Evolutionary conservation across 2,113 vertebrate genomes (phyloP), one percentile per base, ranked within the genome.

Genomic region (Potamarius usumacintae): DNA sequence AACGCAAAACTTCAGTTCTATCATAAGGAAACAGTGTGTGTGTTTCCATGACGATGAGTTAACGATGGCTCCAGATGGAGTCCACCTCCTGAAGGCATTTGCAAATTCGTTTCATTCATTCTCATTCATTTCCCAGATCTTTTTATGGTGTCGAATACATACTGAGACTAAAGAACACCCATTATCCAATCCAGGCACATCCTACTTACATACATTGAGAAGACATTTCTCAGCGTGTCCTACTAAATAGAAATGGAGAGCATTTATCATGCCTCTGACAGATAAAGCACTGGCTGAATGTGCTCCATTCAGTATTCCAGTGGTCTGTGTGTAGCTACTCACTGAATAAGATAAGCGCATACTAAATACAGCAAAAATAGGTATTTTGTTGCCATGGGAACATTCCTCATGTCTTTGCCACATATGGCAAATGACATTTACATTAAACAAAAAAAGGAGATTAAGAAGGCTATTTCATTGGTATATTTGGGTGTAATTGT

Each of bases 311-410:
- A 86, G 55, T 86, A 85, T 74, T 83, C 86, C 84, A 85, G 79
- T 63, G 63, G 52, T 88, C 76, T 89, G 85, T 90, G 88, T 42
- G 58, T 72, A 71, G 65, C 67, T 76, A 82, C 30, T 85, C 48
- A 30, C 48, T 84, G 74, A 85, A 84, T 69, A 81, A 91, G 71
- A 91, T 86, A 89, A 91, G 65, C 76, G 89, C 89, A 84, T 82
- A 65, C 83, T 69, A 88, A 90, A 80, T 85, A 76, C 84, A 84
- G 86, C 88, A 89, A 85, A 90, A 91, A 90, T 86, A 89, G 88
- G 78, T 65, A 85, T 87, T 88, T 89, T 27, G 90, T 91, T 91
- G 89, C 88, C 89, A 91, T 91, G 89, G 90, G 77, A 90, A 91
- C 89, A 76, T 85, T 88, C 53, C 69, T 85, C 88, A 86, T 84